These are phyloP conservation scores for Rhyacichthys aspro DNA, from an alignment of 2,797 vertebrate species.

Conservation along the genomic window DNA sequence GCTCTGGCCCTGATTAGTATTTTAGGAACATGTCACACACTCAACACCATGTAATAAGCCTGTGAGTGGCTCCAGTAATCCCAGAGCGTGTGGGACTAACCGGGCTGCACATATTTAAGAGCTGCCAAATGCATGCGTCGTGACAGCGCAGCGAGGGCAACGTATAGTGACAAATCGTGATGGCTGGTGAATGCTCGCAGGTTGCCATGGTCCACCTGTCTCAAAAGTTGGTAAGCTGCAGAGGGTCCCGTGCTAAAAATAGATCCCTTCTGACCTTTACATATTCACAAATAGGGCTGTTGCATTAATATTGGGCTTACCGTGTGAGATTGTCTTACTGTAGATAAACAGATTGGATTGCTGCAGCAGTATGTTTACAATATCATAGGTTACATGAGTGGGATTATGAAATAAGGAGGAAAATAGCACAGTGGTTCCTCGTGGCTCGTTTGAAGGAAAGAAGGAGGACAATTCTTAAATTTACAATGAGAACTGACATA, in stretches of 20 bases:
- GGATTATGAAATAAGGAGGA: constrained; percentile 38
- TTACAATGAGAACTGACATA: background rate
- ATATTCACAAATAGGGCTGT: constrained; percentile 61
- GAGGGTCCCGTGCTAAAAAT: constrained; percentile 61
- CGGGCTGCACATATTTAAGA: constrained; percentile 39
- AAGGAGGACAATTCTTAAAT: background rate
- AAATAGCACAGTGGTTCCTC: background rate
- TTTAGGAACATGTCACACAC: constrained; percentile 44
- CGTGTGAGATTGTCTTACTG: constrained; percentile 55
- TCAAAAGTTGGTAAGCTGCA: constrained; percentile 49
- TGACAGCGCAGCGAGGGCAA: constrained; percentile 45
- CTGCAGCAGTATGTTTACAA: constrained; percentile 36
- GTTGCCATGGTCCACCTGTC: constrained; percentile 63
- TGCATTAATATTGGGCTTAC: constrained; percentile 64
- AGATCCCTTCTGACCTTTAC: constrained; percentile 68
- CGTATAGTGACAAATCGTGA: constrained; percentile 43
- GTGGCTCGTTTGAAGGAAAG: background rate
- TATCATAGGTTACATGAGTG: constrained; percentile 23
- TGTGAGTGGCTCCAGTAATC: constrained; percentile 52
- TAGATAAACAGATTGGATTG: constrained; percentile 40
- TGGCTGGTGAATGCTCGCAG: constrained; percentile 21
- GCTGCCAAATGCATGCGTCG: constrained; percentile 52
- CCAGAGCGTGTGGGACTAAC: constrained; percentile 21
- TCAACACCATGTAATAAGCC: constrained; percentile 60
- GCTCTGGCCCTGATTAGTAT: constrained; percentile 41